These are phyloP conservation scores for Moxostoma hubbsi DNA, from an alignment of 2,797 vertebrate genomes.

Conservation along the genomic window DNA sequence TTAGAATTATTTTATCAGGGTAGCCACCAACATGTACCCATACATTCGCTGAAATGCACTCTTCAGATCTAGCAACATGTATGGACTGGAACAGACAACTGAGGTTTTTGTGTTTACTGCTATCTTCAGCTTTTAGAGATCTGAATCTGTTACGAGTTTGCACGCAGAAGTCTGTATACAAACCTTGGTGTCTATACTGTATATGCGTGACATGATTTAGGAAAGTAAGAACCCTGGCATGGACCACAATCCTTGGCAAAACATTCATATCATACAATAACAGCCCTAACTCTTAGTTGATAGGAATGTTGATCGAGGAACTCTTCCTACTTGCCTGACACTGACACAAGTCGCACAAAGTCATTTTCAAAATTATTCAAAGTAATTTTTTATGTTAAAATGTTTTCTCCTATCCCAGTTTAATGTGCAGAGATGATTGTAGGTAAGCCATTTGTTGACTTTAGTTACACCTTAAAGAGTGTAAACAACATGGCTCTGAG, in stretches of 20 bases:
- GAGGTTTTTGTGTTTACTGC: conserved; percentile 22
- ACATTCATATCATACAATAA: conserved; percentile 3
- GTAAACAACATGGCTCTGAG: too few species aligned
- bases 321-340: not conserved
- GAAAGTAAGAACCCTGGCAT: not conserved
- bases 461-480: too few species aligned
- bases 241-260: not conserved
- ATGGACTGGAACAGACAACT: conserved; percentile 43
- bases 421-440: too few species aligned
- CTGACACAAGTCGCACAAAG: too few species aligned
- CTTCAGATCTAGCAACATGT: conserved; percentile 27
- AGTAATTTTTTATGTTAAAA: too few species aligned
- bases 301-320: not conserved
- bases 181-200: conserved; percentile 14
- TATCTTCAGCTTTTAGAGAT: conserved; percentile 57
- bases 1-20: conserved; percentile 41
- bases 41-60: not conserved
- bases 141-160: conserved; percentile 46
- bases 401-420: too few species aligned
- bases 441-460: too few species aligned
- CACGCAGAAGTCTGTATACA: conserved; percentile 51
- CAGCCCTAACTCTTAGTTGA: not conserved
- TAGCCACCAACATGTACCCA: conserved; percentile 1
- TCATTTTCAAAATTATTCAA: too few species aligned
- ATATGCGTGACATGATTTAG: too few species aligned